A percentile compares a stretch with the other conserved stretches of the same genome.
Conservation (phyloP, 2,797 vertebrate species). For the Sciaenops ocellatus region DNA sequence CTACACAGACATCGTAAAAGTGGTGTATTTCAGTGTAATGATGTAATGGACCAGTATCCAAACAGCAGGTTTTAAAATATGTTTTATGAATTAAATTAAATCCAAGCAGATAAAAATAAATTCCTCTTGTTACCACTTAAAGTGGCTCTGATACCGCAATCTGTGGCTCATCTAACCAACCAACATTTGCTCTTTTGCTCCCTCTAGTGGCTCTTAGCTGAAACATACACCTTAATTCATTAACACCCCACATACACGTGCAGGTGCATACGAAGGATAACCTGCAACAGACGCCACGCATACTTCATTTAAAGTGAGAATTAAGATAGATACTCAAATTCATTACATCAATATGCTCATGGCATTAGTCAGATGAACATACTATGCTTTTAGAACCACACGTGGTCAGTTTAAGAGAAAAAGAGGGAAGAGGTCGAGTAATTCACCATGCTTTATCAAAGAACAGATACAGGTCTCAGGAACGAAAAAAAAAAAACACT, state of each 20-base stretch:
- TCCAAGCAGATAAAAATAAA: neutral
- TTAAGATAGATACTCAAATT: neutral
- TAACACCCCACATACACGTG: neutral
- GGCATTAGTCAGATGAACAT: conserved; percentile 1
- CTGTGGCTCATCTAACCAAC: neutral
- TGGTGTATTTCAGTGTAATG: neutral
- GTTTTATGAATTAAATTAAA: conserved; percentile 17
- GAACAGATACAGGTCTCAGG: conserved; percentile 77
- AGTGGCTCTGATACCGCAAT: neutral
- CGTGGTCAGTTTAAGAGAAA: conserved; percentile 21
- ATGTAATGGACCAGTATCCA: conserved; percentile 1
- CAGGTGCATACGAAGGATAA: neutral
- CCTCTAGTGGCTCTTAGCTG: conserved; percentile 71
- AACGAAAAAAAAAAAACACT: conserved; percentile 58
- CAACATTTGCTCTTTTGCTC: conserved; percentile 59
- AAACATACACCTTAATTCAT: neutral
- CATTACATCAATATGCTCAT: neutral
- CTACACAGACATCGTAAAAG: neutral
- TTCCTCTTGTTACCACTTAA: neutral
- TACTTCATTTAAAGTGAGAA: conserved; percentile 12
- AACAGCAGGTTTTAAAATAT: neutral
- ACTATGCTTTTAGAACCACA: neutral
- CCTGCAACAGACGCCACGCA: conserved; percentile 1
- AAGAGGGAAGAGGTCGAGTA: conserved; percentile 40
- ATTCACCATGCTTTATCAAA: conserved; percentile 86